A percentile compares a stretch with the other conserved stretches of the same genome.
Conservation (phyloP, 2,113 vertebrate genomes). For the Perca fluviatilis region DNA sequence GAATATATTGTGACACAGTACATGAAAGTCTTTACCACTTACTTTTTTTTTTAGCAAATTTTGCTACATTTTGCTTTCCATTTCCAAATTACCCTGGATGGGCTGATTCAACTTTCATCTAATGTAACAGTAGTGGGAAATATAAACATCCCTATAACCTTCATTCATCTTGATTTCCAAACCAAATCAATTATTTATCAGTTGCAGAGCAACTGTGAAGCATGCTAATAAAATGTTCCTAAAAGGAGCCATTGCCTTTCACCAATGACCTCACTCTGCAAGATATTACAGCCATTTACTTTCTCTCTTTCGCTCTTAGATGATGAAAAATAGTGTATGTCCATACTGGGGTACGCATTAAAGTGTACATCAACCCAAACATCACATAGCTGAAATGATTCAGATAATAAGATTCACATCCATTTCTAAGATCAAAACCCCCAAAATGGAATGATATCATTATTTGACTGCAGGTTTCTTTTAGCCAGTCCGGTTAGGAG, state of each 20-base stretch:
- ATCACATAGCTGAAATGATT: background rate
- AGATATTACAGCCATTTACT: background rate
- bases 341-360: background rate
- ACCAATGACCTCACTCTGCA: background rate
- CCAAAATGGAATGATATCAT: constrained; percentile 4
- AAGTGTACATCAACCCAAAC: background rate
- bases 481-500: background rate
- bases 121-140: constrained; percentile 43
- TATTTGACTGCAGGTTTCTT: constrained; percentile 25
- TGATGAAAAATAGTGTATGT: background rate
- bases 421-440: constrained; percentile 35
- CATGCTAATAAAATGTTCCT: constrained; percentile 1
- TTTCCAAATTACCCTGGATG: constrained; percentile 40
- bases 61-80: constrained; percentile 31
- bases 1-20: constrained; percentile 2
- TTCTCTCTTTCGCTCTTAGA: constrained; percentile 1
- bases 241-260: constrained; percentile 14
- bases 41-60: background rate
- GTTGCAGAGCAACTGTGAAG: constrained; percentile 25
- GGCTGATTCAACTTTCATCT: constrained; percentile 57
- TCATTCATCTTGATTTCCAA: constrained; percentile 51
- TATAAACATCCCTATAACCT: constrained; percentile 41
- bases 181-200: constrained; percentile 41
- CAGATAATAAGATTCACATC: constrained; percentile 23
- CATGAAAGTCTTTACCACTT: background rate